Conservation (phyloP, 1,140 invertebrate genomes). For the Copidosoma floridanum region DNA sequence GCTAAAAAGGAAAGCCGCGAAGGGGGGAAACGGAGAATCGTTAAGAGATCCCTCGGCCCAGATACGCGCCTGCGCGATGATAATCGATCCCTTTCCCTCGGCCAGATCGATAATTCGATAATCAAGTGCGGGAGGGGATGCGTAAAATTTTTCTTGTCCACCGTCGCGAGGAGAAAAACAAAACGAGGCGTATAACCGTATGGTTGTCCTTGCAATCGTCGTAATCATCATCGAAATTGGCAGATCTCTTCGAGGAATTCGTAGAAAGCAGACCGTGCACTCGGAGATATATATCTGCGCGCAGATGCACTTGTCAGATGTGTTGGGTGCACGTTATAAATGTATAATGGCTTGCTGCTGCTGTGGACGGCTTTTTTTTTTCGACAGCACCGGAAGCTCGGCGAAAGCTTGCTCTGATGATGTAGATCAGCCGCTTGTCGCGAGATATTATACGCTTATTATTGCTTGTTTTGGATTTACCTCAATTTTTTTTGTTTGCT, state of each 20-base stretch:
- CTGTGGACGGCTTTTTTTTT: background rate
- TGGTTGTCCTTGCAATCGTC: background rate
- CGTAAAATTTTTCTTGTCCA: too few species aligned
- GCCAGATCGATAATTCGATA: slow-evolving; percentile 13
- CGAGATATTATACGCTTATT: background rate
- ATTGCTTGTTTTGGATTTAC: background rate
- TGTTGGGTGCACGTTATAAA: background rate
- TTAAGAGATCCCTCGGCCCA: background rate
- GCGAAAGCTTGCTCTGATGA: slow-evolving; percentile 14
- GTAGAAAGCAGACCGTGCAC: slow-evolving; percentile 2
- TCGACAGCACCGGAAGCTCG: slow-evolving; percentile 18
- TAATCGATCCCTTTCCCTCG: background rate
- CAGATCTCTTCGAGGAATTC: background rate
- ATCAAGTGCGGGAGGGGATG: too few species aligned
- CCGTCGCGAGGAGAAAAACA: slow-evolving; percentile 5
- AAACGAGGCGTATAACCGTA: background rate
- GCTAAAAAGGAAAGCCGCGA: background rate
- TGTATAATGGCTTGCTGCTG: background rate
- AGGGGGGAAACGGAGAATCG: background rate
- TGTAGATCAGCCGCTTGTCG: slow-evolving; percentile 15
- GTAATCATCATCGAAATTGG: slow-evolving; percentile 6
- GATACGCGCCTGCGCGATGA: background rate
- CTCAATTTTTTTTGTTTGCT: too few species aligned
- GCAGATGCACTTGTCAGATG: background rate
- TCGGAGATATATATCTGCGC: background rate